Conservation (phyloP, 2,797 vertebrate genomes). For the Peromyscus aztecus region DNA sequence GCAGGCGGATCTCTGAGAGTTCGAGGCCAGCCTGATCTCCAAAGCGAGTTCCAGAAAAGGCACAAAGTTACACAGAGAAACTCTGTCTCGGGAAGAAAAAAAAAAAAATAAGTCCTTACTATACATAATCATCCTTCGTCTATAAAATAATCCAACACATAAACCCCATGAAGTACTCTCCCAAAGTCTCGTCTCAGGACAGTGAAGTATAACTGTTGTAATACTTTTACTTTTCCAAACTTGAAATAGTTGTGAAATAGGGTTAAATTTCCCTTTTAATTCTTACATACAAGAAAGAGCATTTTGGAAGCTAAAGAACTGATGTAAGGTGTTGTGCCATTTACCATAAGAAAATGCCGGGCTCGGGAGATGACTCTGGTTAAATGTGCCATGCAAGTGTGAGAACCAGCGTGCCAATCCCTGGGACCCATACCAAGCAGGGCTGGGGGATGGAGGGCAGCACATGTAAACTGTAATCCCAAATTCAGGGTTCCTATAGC, state of each 20-base stretch:
- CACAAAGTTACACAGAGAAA: too few relatives aligned
- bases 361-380: neutral
- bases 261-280: constrained; percentile 1
- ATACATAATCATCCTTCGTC: neutral
- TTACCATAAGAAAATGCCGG: neutral
- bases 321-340: neutral
- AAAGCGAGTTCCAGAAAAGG: too few relatives aligned
- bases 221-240: neutral
- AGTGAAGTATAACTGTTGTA: neutral
- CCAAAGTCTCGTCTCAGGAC: constrained; percentile 6
- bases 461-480: neutral
- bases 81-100: too few relatives aligned
- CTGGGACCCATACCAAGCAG: neutral
- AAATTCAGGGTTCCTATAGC: neutral
- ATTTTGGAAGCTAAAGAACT: constrained; percentile 27
- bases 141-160: neutral
- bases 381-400: neutral
- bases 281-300: neutral
- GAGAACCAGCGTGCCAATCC: neutral
- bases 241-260: constrained; percentile 20
- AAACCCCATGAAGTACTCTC: neutral
- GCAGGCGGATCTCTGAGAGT: too few relatives aligned
- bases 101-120: neutral
- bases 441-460: neutral
- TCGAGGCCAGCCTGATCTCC: too few relatives aligned